Conservation (phyloP, 2,888 invertebrate species). For the Branchellion lobata region DNA sequence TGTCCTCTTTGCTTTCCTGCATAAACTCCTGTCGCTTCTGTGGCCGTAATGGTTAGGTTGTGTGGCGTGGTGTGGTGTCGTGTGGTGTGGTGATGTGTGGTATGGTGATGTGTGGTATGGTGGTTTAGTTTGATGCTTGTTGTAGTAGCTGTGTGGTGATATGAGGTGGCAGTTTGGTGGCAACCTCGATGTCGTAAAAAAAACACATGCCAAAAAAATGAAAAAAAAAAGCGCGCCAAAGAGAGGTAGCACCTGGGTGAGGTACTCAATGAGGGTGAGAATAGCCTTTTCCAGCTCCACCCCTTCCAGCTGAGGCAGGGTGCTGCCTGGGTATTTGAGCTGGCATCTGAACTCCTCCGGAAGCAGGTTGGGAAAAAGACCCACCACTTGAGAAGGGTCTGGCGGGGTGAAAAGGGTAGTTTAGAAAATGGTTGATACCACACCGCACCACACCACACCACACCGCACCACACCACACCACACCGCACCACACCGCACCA, state of each 20-base stretch:
- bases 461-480: too few species aligned
- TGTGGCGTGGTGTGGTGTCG: not conserved
- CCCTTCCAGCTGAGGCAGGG: constrained; percentile 72
- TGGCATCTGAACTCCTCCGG: constrained; percentile 66
- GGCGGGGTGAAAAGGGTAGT: constrained; percentile 47
- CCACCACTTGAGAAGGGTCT: constrained; percentile 92
- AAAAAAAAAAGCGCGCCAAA: too few species aligned
- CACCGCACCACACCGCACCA: not conserved
- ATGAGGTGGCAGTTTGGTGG: not conserved
- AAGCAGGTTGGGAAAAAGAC: constrained; percentile 85
- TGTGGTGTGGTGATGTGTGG: too few species aligned
- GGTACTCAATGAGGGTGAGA: constrained; percentile 82
- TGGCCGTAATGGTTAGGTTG: constrained; percentile 35
- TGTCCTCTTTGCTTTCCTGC: constrained; percentile 57
- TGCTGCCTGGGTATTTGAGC: constrained; percentile 43
- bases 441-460: too few species aligned
- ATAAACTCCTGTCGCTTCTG: constrained; percentile 61
- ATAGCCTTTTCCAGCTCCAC: constrained; percentile 84
- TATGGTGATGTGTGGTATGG: too few species aligned
- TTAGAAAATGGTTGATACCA: not conserved
- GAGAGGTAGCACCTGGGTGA: constrained; percentile 79
- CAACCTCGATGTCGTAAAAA: too few species aligned
- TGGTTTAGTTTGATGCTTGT: not conserved
- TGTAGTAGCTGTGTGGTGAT: not conserved
- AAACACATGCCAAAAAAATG: too few species aligned